Evolutionary conservation across 2,797 vertebrate species (phyloP), one percentile per base, ranked within the genome.

Genomic region (Hemibagrus guttatus): DNA sequence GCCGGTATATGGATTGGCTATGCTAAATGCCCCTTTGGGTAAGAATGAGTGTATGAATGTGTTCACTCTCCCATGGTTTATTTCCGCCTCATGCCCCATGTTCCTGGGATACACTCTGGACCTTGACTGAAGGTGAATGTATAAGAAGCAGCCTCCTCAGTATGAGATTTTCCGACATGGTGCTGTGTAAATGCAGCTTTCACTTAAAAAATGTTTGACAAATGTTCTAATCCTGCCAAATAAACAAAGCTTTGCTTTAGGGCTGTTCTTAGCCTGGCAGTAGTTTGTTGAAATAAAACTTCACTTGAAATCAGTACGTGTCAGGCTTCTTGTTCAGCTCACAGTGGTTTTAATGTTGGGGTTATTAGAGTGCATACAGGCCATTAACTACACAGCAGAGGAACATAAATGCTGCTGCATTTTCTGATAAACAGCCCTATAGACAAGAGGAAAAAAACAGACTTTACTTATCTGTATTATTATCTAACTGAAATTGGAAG

Each of bases 361-460:
- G 19, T 68, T 84, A 87, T 87, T 87, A 87, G 42, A 83, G 63
- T 84, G 39, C 81, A 84, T 79, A 87, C 86, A 87, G 81, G 64
- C 81, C 81, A 87, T 87, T 87, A 87, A 76, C 49, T 87, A 52
- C 49, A 82, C 80, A 82, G 63, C 72, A 79, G 86, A 79, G 63
- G 69, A 87, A 87, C 72, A 79, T 87, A 69, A 79, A 74, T 68
- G 81, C 31, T 79, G 81, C 19, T 75, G 79, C 46, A 46, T 84
- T 56, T 87, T 59, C 19, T 79, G 54, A 21, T 69, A 58, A 76
- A 84, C 74, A 63, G 16, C 26, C 35, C 69, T n/a, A 42, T n/a
- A 63, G 71, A 86, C 66, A 74, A 75, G 42, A 4, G 6, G 19
- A 2, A 31, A 6, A 82, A 74, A 81, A 52, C 28, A 82, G 59